Percentiles rank a stretch among this genome's conserved stretches.
These are phyloP conservation scores for Melieria crassipennis DNA, from an alignment of 2,888 invertebrate species.

Conservation along the genomic window DNA sequence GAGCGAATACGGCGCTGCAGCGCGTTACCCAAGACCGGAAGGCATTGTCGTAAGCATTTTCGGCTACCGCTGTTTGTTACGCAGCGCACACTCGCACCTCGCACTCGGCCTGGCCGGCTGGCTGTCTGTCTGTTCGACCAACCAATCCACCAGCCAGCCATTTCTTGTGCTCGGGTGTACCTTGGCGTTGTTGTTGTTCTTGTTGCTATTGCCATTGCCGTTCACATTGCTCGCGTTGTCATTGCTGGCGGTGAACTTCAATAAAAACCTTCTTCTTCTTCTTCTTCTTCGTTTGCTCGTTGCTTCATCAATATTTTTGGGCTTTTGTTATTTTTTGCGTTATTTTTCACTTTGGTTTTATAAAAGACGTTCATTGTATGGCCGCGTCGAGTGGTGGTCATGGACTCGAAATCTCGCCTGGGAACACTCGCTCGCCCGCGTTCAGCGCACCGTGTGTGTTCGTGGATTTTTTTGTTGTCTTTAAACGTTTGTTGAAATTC, in stretches of 20 bases:
- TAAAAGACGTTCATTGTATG: too few relatives aligned
- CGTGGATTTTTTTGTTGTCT: too few relatives aligned
- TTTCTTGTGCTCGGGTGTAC: neutral
- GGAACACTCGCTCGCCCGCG: too few relatives aligned
- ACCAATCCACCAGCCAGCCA: neutral
- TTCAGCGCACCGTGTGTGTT: too few relatives aligned
- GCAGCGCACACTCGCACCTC: slow-evolving; percentile 22
- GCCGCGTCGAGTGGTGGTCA: too few relatives aligned
- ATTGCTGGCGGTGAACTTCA: slow-evolving; percentile 17
- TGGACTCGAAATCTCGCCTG: too few relatives aligned
- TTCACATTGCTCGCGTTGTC: neutral
- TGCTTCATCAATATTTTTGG: neutral
- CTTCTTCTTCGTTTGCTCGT: neutral
- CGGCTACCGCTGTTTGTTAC: slow-evolving; percentile 48
- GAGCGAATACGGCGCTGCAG: neutral
- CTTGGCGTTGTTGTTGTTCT: neutral
- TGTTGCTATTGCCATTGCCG: neutral
- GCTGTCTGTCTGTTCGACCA: slow-evolving; percentile 2
- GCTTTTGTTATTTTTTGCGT: neutral
- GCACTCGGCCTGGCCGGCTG: neutral
- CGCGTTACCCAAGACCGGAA: slow-evolving; percentile 38
- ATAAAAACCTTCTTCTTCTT: neutral
- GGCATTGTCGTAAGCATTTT: slow-evolving; percentile 22
- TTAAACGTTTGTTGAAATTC: too few relatives aligned
- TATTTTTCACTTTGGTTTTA: too few relatives aligned